Percentiles rank a stretch among this genome's conserved stretches.
phyloP scores from a whole-genome alignment of 2,888 invertebrate genomes.

The Agrotis clavis region DNA sequence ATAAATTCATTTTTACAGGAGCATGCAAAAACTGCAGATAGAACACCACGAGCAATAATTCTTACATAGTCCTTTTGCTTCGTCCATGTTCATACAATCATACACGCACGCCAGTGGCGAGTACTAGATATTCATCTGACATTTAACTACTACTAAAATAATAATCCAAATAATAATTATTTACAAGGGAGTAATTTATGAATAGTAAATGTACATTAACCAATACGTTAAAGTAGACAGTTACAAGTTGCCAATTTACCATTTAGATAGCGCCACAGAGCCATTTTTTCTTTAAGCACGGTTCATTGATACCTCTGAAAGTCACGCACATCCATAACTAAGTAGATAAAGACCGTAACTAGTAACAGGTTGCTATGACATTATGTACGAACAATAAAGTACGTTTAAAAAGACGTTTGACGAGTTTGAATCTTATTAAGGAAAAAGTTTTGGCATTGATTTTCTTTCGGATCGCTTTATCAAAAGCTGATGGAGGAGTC shows the following conservation, averaged over 20 bases:
- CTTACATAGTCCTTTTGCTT: too few species aligned
- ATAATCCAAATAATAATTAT: not conserved
- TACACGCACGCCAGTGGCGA: too few species aligned
- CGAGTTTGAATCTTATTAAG: constrained; percentile 1
- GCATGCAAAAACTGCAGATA: too few species aligned
- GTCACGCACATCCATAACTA: constrained; percentile 40
- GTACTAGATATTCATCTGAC: not conserved
- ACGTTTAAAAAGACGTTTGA: constrained; percentile 33
- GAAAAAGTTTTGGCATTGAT: not conserved
- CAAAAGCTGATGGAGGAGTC: too few species aligned
- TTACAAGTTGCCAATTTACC: constrained; percentile 8
- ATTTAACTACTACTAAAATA: not conserved
- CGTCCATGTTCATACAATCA: too few species aligned
- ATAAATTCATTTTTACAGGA: too few species aligned
- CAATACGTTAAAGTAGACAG: not conserved
- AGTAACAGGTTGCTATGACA: constrained; percentile 54
- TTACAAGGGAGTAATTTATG: not conserved
- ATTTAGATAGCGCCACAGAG: constrained; percentile 13
- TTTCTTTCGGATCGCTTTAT: not conserved
- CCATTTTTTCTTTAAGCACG: constrained; percentile 25
- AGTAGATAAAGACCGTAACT: constrained; percentile 44
- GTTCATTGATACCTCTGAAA: constrained; percentile 30
- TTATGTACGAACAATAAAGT: constrained; percentile 33
- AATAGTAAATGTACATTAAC: not conserved
- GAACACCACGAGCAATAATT: too few species aligned